Conservation (phyloP, 2,113 vertebrate species). For the Antennarius striatus region DNA sequence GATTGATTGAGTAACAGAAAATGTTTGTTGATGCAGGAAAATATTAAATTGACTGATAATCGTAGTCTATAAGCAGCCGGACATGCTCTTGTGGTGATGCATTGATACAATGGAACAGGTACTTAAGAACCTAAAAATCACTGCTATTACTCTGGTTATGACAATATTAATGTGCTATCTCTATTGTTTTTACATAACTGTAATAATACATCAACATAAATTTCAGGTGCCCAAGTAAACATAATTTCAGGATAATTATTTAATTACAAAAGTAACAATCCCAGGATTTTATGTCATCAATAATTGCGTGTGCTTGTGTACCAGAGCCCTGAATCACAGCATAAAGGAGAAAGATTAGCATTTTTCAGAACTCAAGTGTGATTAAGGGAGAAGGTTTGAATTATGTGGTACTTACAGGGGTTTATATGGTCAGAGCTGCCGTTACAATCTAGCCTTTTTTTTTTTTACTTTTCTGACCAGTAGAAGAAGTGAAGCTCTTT, state of each 20-base stretch:
- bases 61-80: not conserved
- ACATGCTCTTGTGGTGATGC: not conserved
- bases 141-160: not conserved
- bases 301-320: too few relatives aligned
- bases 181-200: conserved; percentile 3
- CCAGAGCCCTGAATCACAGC: too few relatives aligned
- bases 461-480: too few relatives aligned
- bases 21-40: conserved; percentile 11
- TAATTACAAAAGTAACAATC: conserved; percentile 7
- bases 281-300: not conserved
- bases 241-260: conserved; percentile 2
- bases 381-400: too few relatives aligned
- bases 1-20: conserved; percentile 48
- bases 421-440: too few relatives aligned
- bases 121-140: conserved; percentile 16
- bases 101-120: conserved; percentile 1
- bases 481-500: too few relatives aligned
- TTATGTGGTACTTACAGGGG: too few relatives aligned
- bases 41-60: conserved; percentile 8
- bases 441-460: too few relatives aligned
- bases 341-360: too few relatives aligned
- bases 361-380: too few relatives aligned
- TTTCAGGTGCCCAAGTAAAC: conserved; percentile 11
- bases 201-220: conserved; percentile 11
- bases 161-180: conserved; percentile 1